These are phyloP conservation scores for Ptilodon capucinus DNA, from an alignment of 2,888 invertebrate species.

Conservation along the genomic window DNA sequence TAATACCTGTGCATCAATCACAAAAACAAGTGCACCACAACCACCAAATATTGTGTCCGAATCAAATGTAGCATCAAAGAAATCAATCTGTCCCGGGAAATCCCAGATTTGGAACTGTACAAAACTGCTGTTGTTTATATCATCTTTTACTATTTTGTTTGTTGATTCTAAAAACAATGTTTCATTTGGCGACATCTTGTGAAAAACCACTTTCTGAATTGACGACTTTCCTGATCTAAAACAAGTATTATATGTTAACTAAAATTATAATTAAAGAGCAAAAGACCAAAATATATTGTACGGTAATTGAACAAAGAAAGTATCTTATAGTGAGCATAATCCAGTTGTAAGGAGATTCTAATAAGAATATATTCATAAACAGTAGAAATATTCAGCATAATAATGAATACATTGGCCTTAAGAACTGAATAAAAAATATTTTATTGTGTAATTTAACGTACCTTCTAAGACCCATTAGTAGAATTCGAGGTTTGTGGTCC, in stretches of 20 bases:
- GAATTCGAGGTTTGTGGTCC: constrained; percentile 95
- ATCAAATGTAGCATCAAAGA: constrained; percentile 98
- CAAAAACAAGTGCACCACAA: constrained; percentile 98
- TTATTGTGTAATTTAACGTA: constrained; percentile 45
- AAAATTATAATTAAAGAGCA: too few species aligned
- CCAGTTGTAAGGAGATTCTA: constrained; percentile 1
- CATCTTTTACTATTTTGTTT: constrained; percentile 98
- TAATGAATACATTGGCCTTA: too few species aligned
- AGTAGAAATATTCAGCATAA: too few species aligned
- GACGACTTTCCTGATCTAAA: constrained; percentile 98
- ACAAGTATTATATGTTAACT: constrained; percentile 25
- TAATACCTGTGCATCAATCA: constrained; percentile 98
- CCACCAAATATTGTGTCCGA: constrained; percentile 98
- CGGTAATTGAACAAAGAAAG: too few species aligned
- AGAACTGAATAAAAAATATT: neutral
- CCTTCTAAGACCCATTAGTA: constrained; percentile 97
- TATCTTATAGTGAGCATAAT: too few species aligned
- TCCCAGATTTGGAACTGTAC: constrained; percentile 99
- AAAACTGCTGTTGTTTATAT: constrained; percentile 97
- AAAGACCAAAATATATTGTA: too few species aligned
- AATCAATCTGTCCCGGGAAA: constrained; percentile 99
- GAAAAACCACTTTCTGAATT: constrained; percentile 99
- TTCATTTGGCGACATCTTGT: constrained; percentile 99
- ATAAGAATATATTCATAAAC: neutral
- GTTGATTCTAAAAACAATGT: constrained; percentile 99